Evolutionary conservation across 2,113 vertebrate species (phyloP).

Genomic region (Theropithecus gelada): DNA sequence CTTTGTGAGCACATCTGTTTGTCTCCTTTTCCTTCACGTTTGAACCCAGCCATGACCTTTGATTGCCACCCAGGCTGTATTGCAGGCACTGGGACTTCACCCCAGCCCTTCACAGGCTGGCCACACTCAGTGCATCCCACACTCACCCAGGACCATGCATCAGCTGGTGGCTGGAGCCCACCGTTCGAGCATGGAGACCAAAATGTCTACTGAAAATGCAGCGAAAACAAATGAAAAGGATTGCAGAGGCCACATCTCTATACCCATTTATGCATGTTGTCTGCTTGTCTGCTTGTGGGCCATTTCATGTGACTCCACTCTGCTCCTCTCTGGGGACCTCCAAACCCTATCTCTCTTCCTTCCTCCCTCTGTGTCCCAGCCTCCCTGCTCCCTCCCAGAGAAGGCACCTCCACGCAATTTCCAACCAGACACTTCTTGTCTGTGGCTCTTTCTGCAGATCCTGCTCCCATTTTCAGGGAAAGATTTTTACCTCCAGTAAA

Average conservation of each 20-base stretch:
- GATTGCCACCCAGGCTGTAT: rapidly evolving
- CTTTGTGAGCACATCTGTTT: background rate
- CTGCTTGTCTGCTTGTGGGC: background rate
- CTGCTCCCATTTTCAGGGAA: background rate
- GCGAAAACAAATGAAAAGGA: too few species aligned
- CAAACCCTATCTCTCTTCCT: background rate
- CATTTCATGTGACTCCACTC: background rate
- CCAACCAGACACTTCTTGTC: background rate
- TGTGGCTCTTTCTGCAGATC: background rate
- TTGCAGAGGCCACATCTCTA: background rate
- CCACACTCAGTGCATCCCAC: rapidly evolving
- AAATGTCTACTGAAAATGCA: background rate
- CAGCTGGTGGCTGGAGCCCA: background rate
- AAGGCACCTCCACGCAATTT: background rate
- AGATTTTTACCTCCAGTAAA: background rate
- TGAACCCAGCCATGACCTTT: background rate
- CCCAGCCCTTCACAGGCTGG: background rate
- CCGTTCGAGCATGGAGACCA: background rate
- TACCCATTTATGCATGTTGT: rapidly evolving
- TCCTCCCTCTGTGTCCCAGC: background rate
- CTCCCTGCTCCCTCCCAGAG: background rate
- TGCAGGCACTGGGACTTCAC: background rate
- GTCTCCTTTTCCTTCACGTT: rapidly evolving
- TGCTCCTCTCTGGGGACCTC: background rate
- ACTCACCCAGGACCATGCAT: background rate